phyloP scores from a whole-genome alignment of 2,113 vertebrate species.

The Hylia prasina region DNA sequence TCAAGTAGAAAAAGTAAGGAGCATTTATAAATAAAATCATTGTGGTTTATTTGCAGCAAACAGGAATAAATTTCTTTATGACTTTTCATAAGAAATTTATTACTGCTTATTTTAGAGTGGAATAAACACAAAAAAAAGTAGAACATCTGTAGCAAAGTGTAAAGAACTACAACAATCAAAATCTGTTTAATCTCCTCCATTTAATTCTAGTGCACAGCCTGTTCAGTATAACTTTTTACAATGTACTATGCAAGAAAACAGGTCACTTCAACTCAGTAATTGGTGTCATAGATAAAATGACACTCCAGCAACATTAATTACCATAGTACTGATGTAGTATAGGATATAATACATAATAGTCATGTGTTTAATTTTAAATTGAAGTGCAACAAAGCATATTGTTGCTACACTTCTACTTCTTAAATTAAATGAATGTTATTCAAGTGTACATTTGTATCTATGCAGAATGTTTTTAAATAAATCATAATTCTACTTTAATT shows the following conservation, averaged over 20 bases:
- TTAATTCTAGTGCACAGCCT: constrained; percentile 16
- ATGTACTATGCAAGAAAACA: constrained; percentile 49
- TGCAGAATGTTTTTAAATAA: neutral
- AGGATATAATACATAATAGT: constrained; percentile 71
- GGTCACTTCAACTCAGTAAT: constrained; percentile 62
- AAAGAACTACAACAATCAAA: neutral
- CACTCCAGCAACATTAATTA: constrained; percentile 68
- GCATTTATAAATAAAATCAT: neutral
- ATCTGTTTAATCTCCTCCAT: neutral
- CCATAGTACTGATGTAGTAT: constrained; percentile 54
- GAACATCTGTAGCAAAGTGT: neutral
- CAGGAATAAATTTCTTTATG: neutral
- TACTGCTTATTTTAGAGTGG: neutral
- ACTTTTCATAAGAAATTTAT: neutral
- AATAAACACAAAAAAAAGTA: neutral
- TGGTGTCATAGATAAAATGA: constrained; percentile 67
- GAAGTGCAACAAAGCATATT: constrained; percentile 75
- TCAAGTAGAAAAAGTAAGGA: neutral
- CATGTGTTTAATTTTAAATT: constrained; percentile 73
- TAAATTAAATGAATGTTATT: constrained; percentile 71
- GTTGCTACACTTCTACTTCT: constrained; percentile 61
- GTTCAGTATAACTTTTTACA: constrained; percentile 54
- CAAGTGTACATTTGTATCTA: neutral
- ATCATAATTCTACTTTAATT: neutral
- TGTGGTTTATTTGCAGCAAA: neutral